Conservation (phyloP, 2,888 invertebrate genomes). For the Lathronympha strigana region DNA sequence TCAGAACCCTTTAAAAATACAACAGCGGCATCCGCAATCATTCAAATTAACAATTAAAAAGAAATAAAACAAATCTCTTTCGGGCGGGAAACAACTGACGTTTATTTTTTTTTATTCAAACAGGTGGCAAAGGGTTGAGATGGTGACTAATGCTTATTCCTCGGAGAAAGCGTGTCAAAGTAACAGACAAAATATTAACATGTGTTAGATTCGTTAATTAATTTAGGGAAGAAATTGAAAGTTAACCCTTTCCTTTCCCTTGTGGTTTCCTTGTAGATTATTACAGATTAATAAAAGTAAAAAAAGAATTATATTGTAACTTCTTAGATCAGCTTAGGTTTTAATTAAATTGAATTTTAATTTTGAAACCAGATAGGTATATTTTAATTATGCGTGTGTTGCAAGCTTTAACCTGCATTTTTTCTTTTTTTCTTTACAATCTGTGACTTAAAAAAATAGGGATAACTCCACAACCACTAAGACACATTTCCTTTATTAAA, state of each 20-base stretch:
- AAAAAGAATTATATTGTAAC: too few species aligned
- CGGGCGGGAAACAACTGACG: slow-evolving; percentile 78
- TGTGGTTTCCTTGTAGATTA: slow-evolving; percentile 46
- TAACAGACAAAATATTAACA: slow-evolving; percentile 67
- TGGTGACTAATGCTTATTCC: slow-evolving; percentile 63
- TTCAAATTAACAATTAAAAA: slow-evolving; percentile 80
- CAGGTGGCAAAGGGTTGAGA: slow-evolving; percentile 75
- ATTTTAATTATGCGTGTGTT: background rate
- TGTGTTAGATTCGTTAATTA: slow-evolving; percentile 79
- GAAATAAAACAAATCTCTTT: slow-evolving; percentile 82
- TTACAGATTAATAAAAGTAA: slow-evolving; percentile 47
- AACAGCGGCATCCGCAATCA: slow-evolving; percentile 59
- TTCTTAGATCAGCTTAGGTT: too few species aligned
- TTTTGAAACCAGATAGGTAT: too few species aligned
- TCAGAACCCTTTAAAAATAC: slow-evolving; percentile 71
- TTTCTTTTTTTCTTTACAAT: background rate
- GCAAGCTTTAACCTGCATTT: background rate
- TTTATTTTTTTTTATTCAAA: slow-evolving; percentile 61
- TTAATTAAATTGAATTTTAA: too few species aligned
- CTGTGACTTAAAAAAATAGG: background rate
- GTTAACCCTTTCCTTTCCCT: slow-evolving; percentile 63
- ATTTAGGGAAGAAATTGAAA: slow-evolving; percentile 79
- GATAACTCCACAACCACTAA: background rate
- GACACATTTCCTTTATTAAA: slow-evolving; percentile 25
- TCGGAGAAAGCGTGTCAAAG: slow-evolving; percentile 79